Base-by-base conservation (phyloP, 2,113 vertebrate species). In the Oophaga pumilio region DNA sequence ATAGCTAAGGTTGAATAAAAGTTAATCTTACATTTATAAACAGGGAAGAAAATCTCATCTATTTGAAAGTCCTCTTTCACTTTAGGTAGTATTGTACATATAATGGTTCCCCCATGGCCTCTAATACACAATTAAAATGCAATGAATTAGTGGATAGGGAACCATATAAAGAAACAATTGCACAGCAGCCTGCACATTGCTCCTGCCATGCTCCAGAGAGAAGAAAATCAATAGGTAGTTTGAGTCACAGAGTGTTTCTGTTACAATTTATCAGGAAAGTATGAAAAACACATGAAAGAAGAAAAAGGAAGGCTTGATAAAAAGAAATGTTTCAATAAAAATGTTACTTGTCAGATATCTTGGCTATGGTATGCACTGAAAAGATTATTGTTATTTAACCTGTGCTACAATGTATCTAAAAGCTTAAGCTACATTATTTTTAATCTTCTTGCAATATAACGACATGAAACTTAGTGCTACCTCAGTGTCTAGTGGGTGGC, bases 151-250 rank as follows among this genome's bases (percentile, higher is more conserved):
- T 66, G 85, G 85, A 86, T 78, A 79, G 85, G 85, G 85, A 86
- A 78, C 59, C 60, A 86, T 79, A 78, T 66, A 86, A 24, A 86
- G 85, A 86, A 86, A 86, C 74, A 86, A 86, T 78, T 86, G 85
- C 85, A 86, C 85, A 86, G 85, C 74, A 78, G 85, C 60, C 85
- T 86, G 85, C 60, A 76, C 76, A 79, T 64, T 78, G 85, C 76
- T 78, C 59, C 59, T 83, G 62, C 85, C 59, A 86, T 78, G 85
- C 85, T 86, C 60, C 74, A 86, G 85, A 76, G 74, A 76, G 85
- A 76, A 76, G 76, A 86, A 86, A 86, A 86, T 86, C 85, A 86
- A 86, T 86, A 86, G 85, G 74, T 86, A 86, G 85, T 86, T 86
- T 86, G 74, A 86, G 74, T 86, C 85, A 68, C 74, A 64, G 50